Conservation (phyloP, 2,113 vertebrate species). For the Taxidea taxus region DNA sequence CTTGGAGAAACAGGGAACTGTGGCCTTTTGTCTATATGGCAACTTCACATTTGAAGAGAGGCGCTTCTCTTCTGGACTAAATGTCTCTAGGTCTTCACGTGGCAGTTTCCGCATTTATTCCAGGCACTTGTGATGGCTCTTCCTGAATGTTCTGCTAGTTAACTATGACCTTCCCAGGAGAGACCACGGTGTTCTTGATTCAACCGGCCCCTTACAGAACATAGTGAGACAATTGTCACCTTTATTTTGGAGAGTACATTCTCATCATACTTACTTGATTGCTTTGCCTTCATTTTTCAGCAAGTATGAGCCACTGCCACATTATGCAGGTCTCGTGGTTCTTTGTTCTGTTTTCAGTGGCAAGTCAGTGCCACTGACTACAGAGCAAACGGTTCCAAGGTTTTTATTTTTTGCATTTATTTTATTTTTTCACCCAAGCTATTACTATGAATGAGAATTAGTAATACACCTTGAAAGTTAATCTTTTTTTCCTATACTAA, state of each 20-base stretch:
- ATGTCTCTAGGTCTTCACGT: fast-evolving
- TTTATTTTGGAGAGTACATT: neutral
- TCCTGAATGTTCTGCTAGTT: neutral
- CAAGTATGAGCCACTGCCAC: too few relatives aligned
- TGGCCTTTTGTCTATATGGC: neutral
- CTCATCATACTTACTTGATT: neutral
- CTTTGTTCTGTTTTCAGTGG: neutral
- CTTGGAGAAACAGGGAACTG: neutral
- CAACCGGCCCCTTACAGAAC: neutral
- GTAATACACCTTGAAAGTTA: neutral
- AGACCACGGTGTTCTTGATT: fast-evolving
- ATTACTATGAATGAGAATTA: neutral
- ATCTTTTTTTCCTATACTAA: neutral
- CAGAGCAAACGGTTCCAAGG: neutral
- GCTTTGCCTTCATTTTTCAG: neutral
- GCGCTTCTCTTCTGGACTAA: neutral
- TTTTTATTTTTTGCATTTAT: neutral
- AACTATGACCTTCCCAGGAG: neutral
- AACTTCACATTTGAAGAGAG: neutral
- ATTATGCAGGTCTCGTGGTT: neutral
- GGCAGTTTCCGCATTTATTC: too few relatives aligned
- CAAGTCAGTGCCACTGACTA: neutral
- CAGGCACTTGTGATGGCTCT: neutral
- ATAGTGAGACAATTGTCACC: too few relatives aligned
- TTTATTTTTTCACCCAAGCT: neutral